Evolutionary conservation across 2,888 invertebrate genomes (phyloP).

Genomic region (Onchidella celtica): DNA sequence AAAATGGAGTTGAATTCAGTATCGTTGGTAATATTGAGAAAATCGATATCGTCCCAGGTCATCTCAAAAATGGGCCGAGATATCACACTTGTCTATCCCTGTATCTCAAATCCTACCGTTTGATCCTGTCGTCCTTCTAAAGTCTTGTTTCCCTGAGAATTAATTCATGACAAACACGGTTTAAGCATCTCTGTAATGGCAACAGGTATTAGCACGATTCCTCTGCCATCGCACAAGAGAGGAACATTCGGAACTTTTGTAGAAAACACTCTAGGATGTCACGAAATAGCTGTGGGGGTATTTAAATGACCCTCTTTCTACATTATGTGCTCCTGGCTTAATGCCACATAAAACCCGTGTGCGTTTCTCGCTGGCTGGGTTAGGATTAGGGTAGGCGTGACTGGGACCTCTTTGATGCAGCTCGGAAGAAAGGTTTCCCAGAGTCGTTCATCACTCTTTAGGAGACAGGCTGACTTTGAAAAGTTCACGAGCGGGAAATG

Average conservation of each 20-base stretch:
- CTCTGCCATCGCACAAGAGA: background rate
- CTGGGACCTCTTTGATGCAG: constrained; percentile 3
- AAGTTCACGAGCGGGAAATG: background rate
- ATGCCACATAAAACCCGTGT: constrained; percentile 33
- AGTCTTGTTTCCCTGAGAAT: background rate
- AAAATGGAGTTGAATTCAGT: too few relatives aligned
- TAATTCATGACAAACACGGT: background rate
- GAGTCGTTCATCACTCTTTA: constrained; percentile 11
- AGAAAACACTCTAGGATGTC: background rate
- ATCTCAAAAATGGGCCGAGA: too few relatives aligned
- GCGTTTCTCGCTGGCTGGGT: background rate
- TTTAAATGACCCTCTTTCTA: background rate
- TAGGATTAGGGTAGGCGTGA: constrained; percentile 2
- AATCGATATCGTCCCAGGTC: too few relatives aligned
- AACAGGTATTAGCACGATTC: background rate
- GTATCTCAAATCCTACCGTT: background rate
- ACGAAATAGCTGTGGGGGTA: background rate
- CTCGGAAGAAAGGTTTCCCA: background rate
- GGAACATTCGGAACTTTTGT: too few relatives aligned
- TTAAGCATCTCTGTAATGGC: too few relatives aligned
- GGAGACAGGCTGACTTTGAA: constrained; percentile 24
- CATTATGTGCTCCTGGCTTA: background rate
- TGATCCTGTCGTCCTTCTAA: too few relatives aligned
- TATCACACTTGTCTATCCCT: background rate
- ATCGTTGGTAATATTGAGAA: too few relatives aligned